Base-by-base conservation (phyloP, 1,140 invertebrate species). In the Probaryconus sp. region DNA sequence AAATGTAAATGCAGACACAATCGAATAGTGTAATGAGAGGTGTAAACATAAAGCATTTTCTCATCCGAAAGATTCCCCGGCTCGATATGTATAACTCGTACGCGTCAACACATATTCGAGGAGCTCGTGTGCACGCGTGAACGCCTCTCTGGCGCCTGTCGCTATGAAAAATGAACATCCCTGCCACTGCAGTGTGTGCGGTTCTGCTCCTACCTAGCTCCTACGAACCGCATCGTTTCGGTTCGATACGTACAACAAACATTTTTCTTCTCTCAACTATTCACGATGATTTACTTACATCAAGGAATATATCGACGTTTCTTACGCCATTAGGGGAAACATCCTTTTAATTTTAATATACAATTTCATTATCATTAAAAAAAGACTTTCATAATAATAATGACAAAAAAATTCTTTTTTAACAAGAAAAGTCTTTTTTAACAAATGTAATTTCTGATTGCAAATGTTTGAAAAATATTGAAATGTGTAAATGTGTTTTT, bases 121-220 rank as follows among this genome's bases (percentile, higher is more conserved):
- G 4, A 60, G 42, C 30, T 13, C 26, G 63, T 43, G 50, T 61
- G 63, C 67, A 78, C 65, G 70, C 67, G 79, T 76, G 75, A 83
- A 80, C 81, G 84, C 77, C 81, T 79, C 64, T 77, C 72, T 81
- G 84, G 84, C 82, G 83, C 83, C 82, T 83, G 65, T 71, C 56
- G 76, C 63, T 80, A 76, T 83, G 83, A 86, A 85, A 86, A 86
- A 83, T 85, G 81, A 84, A 80, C 65, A 79, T 81, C 79, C 67
- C 75, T 80, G 76, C 68, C 76, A 69, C 68, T 67, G 55, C 79
- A 67, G 64, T 61, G n/a, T n/a, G n/a, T n/a, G n/a, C n/a, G n/a
- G n/a, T n/a, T 53, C 56, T 43, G 48, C 48, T 69, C 50, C 56
- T 73, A 65, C 71, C 56, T 72, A 63, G 65, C 68, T 67, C 37